These are phyloP conservation scores for Mycetomoellerius zeteki DNA, from an alignment of 1,140 invertebrate genomes.

Conservation along the genomic window DNA sequence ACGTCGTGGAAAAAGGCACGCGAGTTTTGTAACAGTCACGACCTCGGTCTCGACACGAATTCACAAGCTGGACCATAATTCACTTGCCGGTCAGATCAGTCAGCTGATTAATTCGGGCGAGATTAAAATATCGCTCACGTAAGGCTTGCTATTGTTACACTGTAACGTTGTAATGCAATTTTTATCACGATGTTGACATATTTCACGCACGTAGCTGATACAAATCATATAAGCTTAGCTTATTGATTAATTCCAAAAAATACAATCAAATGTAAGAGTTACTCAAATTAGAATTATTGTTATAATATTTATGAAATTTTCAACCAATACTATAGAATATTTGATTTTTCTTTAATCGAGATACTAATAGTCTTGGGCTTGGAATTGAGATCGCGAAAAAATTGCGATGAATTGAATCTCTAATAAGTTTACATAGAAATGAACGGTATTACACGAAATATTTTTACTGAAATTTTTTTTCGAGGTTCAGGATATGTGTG, in stretches of 20 bases:
- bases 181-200: slow-evolving; percentile 40
- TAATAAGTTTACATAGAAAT: background rate
- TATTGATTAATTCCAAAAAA: slow-evolving; percentile 30
- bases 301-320: background rate
- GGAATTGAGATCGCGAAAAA: background rate
- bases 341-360: background rate
- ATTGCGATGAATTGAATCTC: slow-evolving; percentile 6
- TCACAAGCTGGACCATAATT: slow-evolving; percentile 48
- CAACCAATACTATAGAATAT: background rate
- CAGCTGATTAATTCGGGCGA: slow-evolving; percentile 35
- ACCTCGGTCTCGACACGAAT: slow-evolving; percentile 37
- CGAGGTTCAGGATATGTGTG: background rate
- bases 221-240: background rate
- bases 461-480: slow-evolving; percentile 40
- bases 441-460: slow-evolving; percentile 9
- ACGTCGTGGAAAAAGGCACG: slow-evolving; percentile 41
- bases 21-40: slow-evolving; percentile 55
- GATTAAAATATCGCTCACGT: slow-evolving; percentile 45
- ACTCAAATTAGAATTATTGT: background rate
- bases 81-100: slow-evolving; percentile 24
- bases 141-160: slow-evolving; percentile 15
- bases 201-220: background rate
- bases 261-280: background rate
- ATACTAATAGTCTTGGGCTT: background rate
- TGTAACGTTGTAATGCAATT: slow-evolving; percentile 32